Conservation (phyloP, 2,888 invertebrate species). For the Eristalis intricaria region DNA sequence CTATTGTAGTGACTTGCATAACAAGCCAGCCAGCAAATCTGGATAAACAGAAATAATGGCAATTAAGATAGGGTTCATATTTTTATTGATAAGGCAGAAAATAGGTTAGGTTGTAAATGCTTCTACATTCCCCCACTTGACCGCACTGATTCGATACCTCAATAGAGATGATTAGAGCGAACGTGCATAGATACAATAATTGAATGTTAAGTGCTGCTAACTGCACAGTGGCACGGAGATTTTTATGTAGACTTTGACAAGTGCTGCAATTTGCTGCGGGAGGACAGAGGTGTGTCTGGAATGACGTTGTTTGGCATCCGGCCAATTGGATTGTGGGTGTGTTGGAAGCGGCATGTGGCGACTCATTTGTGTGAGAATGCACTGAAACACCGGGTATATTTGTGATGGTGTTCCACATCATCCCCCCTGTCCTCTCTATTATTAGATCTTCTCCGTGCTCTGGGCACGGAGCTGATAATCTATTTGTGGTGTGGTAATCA, state of each 20-base stretch:
- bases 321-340: constrained; percentile 24
- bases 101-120: background rate
- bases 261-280: constrained; percentile 24
- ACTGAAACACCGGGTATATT: constrained; percentile 1
- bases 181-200: background rate
- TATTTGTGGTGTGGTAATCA: constrained; percentile 24
- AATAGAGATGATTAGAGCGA: background rate
- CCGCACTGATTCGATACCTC: background rate
- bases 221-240: background rate
- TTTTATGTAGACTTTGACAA: background rate
- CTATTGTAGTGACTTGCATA: background rate
- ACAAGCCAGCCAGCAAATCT: background rate
- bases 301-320: constrained; percentile 62
- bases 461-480: constrained; percentile 7
- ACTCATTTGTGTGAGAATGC: constrained; percentile 1
- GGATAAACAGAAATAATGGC: background rate
- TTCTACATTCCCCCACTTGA: background rate
- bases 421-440: background rate
- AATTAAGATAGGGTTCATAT: background rate
- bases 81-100: background rate
- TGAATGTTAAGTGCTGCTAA: background rate
- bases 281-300: constrained; percentile 7
- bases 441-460: background rate
- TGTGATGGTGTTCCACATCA: background rate
- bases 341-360: background rate